phyloP scores from a whole-genome alignment of 2,888 invertebrate species.

The Mimas tiliae region DNA sequence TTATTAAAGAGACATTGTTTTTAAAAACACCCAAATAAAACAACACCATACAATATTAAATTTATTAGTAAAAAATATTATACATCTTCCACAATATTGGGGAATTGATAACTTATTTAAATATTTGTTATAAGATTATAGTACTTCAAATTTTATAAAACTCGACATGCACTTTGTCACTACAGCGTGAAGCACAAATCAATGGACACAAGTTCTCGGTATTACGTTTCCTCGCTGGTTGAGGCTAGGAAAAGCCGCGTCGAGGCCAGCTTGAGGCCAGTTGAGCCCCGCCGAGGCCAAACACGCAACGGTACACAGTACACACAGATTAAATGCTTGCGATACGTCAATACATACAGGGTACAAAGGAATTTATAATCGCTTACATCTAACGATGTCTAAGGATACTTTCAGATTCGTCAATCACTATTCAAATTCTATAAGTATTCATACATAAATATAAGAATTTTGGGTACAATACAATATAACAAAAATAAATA shows the following conservation, averaged over 20 bases:
- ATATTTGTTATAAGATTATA: constrained; percentile 83
- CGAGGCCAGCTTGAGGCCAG: neutral
- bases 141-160: constrained; percentile 78
- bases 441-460: constrained; percentile 69
- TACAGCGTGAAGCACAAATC: constrained; percentile 75
- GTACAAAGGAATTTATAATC: constrained; percentile 28
- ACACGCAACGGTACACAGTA: constrained; percentile 14
- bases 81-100: constrained; percentile 85
- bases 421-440: constrained; percentile 49
- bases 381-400: constrained; percentile 44
- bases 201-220: constrained; percentile 49
- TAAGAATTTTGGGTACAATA: constrained; percentile 79
- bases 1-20: too few relatives aligned
- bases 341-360: constrained; percentile 14
- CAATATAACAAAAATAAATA: constrained; percentile 83
- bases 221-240: constrained; percentile 31
- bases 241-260: neutral
- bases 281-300: neutral
- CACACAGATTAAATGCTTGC: constrained; percentile 19
- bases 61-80: constrained; percentile 86
- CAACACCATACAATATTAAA: constrained; percentile 78
- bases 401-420: constrained; percentile 36
- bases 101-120: constrained; percentile 83
- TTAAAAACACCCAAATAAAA: constrained; percentile 55
- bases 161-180: constrained; percentile 70